Evolutionary conservation across 2,797 vertebrate species (phyloP), one percentile per base, ranked within the genome.

Genomic region (Rhinatrema bivittatum): DNA sequence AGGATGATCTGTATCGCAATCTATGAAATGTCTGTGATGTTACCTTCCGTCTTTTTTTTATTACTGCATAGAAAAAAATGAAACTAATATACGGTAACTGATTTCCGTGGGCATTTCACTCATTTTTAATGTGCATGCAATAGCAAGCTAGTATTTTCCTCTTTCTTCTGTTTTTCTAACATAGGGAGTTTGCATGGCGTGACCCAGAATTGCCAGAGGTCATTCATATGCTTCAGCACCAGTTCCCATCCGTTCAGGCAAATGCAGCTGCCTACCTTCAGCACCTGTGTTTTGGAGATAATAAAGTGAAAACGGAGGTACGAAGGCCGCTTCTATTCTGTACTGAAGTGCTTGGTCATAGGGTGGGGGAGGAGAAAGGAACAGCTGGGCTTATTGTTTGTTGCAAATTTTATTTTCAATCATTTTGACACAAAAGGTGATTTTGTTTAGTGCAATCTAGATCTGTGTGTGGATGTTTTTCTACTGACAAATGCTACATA

Each of bases 181-280:
- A 6, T 10, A 99, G 96, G 70, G 95, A 99, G 81, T 97, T 98
- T 68, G 93, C 93, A 0, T 99, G 94, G 94, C 87, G 93, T 10
- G 95, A 99, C 27, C 96, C 95, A 0, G 94, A 97, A 59, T 65
- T 99, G 62, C 88, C 83, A 0, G 96, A 99, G 57, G 96, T 99
- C 60, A 98, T 99, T 36, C 91, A 95, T 76, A 99, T 99, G 96
- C 89, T 99, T 7, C 94, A 99, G 54, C 96, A 99, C 65, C 94
- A 98, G 69, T 97, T 99, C 61, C 91, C 96, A 0, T 97, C 96
- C 0, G 94, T 99, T 33, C 94, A 97, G 73, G 96, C 94, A 2
- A 99, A 98, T 0, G 96, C 96, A 0, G 96, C 94, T 0, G 96
- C 96, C 35, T 99, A 96, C 65, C 84, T 99, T 7, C 96, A 99